Evolutionary conservation across 1,140 invertebrate species (phyloP).

Genomic region (Nephila pilipes): DNA sequence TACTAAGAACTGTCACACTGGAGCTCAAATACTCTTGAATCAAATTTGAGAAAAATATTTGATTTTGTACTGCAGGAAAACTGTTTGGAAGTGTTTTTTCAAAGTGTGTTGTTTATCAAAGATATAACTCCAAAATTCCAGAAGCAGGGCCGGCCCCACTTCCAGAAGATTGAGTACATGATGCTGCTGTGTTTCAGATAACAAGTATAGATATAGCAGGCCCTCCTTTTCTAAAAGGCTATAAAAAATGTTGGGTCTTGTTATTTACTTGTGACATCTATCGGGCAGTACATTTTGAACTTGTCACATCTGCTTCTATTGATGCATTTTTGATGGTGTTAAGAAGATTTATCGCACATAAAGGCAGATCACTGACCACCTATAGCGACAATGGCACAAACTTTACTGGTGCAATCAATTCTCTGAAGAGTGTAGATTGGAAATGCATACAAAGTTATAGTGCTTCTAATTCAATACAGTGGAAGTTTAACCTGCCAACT

Average conservation of each 20-base stretch:
- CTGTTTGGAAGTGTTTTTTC: too few relatives aligned
- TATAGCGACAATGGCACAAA: slow-evolving; percentile 28
- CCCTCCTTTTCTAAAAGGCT: too few relatives aligned
- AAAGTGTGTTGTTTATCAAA: too few relatives aligned
- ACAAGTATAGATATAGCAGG: neutral
- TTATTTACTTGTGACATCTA: neutral
- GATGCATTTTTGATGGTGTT: slow-evolving; percentile 37
- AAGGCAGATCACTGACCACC: neutral
- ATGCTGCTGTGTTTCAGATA: slow-evolving; percentile 79
- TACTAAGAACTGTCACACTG: too few relatives aligned
- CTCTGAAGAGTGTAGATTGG: too few relatives aligned
- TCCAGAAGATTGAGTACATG: slow-evolving; percentile 78
- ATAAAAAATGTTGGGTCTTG: too few relatives aligned
- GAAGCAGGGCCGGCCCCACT: slow-evolving; percentile 28
- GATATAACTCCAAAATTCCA: too few relatives aligned
- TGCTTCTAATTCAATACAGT: too few relatives aligned
- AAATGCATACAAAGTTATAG: too few relatives aligned
- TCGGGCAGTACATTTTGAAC: neutral
- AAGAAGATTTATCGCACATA: slow-evolving; percentile 4
- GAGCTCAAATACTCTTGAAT: too few relatives aligned
- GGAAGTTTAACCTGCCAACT: too few relatives aligned
- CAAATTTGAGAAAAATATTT: slow-evolving; percentile 34
- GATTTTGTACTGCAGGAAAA: neutral
- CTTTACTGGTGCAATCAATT: slow-evolving; percentile 16
- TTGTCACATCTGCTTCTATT: too few relatives aligned